A percentile compares a stretch with the other conserved stretches of the same genome.
These are phyloP conservation scores for Anthoscopus minutus DNA, from an alignment of 2,113 vertebrate species.

Conservation along the genomic window DNA sequence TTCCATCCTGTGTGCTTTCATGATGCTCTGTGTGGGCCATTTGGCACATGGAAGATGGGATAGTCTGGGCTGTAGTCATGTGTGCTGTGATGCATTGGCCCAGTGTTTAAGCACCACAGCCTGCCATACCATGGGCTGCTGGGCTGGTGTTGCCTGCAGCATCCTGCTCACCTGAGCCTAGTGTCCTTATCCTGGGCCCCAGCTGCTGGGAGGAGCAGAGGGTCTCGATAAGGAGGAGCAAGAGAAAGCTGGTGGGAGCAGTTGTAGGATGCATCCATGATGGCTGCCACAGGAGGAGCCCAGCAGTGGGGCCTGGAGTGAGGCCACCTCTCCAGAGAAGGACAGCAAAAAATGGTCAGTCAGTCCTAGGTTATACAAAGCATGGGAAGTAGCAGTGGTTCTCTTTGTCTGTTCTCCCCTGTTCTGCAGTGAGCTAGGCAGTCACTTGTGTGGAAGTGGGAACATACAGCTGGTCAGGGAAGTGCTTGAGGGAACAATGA, in stretches of 20 bases:
- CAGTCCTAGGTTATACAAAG: neutral
- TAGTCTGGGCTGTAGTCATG: neutral
- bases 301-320: neutral
- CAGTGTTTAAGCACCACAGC: neutral
- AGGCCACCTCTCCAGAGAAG: neutral
- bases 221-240: neutral
- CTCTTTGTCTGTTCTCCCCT: neutral
- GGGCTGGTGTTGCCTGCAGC: neutral
- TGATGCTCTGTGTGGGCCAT: neutral
- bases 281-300: neutral
- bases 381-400: neutral
- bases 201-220: neutral
- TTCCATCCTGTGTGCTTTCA: neutral
- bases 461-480: neutral
- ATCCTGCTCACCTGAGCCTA: neutral
- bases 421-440: neutral
- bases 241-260: neutral
- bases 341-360: neutral
- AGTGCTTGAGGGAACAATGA: neutral
- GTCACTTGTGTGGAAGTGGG: neutral
- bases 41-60: neutral
- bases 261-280: neutral
- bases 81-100: neutral
- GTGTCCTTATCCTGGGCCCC: neutral
- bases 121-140: accelerated